Conservation (phyloP, 2,888 invertebrate species). For the Hemicrepidius hirtus region DNA sequence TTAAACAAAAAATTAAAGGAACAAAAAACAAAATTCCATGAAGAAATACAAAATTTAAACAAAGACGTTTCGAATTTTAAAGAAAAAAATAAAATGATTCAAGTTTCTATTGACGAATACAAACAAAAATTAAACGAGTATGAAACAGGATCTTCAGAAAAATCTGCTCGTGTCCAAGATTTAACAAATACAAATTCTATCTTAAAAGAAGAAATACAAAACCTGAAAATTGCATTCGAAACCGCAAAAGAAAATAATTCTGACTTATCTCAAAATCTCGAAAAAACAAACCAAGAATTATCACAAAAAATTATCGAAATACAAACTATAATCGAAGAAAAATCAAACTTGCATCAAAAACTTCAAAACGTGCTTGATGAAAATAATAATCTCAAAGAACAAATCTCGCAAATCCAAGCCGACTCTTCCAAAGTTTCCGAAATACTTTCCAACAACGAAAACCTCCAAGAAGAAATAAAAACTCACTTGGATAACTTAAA, state of each 20-base stretch:
- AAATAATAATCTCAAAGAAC: slow-evolving; percentile 51
- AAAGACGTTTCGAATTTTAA: slow-evolving; percentile 29
- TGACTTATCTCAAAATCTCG: background rate
- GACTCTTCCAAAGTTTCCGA: slow-evolving; percentile 23
- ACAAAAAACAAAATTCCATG: slow-evolving; percentile 53
- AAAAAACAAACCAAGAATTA: background rate
- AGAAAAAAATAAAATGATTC: slow-evolving; percentile 32
- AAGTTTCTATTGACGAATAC: slow-evolving; percentile 33
- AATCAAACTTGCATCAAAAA: background rate
- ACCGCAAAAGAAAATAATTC: slow-evolving; percentile 5
- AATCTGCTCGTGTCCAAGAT: slow-evolving; percentile 53
- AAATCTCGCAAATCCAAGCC: slow-evolving; percentile 52
- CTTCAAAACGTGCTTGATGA: slow-evolving; percentile 24
- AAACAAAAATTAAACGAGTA: slow-evolving; percentile 40
- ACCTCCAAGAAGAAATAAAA: slow-evolving; percentile 47
- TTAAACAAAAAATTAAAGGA: slow-evolving; percentile 51
- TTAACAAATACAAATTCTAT: slow-evolving; percentile 46
- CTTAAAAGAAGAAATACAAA: slow-evolving; percentile 16
- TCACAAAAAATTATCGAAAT: slow-evolving; percentile 3
- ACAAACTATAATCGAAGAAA: background rate
- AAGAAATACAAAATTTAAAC: slow-evolving; percentile 53
- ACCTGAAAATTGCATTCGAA: slow-evolving; percentile 15
- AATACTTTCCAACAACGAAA: slow-evolving; percentile 17
- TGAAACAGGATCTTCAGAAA: slow-evolving; percentile 23
- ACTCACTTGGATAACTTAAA: background rate